Base-by-base conservation (phyloP, 2,797 vertebrate genomes). In the Cirrhinus molitorella region DNA sequence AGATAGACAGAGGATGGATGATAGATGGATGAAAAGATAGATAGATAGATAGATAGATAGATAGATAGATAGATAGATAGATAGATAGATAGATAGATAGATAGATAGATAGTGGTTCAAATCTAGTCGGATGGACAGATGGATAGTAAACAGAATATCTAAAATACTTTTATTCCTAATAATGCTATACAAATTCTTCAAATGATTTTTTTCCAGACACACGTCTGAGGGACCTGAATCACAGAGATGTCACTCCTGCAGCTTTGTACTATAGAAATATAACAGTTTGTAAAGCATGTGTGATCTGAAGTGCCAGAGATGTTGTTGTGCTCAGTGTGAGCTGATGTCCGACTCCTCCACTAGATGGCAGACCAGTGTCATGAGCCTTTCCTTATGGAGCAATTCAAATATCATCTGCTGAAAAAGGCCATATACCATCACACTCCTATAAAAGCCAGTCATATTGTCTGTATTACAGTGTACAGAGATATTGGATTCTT, bases 341-440 rank as follows among this genome's bases (percentile, higher is more conserved):
- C 51, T 14, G 37, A 66, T 76, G 40, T 71, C 45, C 61, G 31
- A 34, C 63, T 84, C 72, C 71, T 84, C 88, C 88, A 89, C 88
- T 89, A 89, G 88, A 89, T 89, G 88, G 88, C 86, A 82, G 68
- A 85, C 74, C 88, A 68, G 88, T 83, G 86, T 87, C 86, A 59
- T 37, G 51, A 84, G 79, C 81, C 57, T 40, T 25, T 73, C 28
- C 65, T 83, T 57, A 12, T 49, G 75, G 55, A 84, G 45, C 61
- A 61, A 43, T 63, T 80, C 81, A 45, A 47, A 74, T 79, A 85
- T 67, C 80, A 85, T 85, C 55, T 71, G 23, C 66, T 80, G 76
- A 53, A 84, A 86, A 85, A 83, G 79, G 78, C 81, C 82, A 72
- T 43, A 34, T 40, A 77, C 17, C 21, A 79, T 73, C 76, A 74